Percentiles rank a stretch among this genome's conserved stretches.
phyloP scores from a whole-genome alignment of 64 coral and sea anemone genomes.

The Dendronephthya gigantea region DNA sequence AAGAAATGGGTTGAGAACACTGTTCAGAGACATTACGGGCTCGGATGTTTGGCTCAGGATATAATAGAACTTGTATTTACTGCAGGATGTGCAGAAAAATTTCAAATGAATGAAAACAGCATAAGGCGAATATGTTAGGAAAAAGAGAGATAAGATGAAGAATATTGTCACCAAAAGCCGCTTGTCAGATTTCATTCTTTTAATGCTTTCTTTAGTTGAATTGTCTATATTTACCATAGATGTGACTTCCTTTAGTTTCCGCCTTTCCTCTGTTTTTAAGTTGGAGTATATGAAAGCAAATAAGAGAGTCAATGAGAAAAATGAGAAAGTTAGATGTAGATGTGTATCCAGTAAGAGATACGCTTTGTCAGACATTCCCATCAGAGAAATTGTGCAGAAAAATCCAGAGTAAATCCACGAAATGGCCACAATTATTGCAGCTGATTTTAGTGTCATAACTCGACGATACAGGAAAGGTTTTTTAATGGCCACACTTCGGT shows the following conservation, averaged over 20 bases:
- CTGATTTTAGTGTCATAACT: neutral
- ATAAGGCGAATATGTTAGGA: neutral
- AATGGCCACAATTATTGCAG: neutral
- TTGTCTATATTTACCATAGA: neutral
- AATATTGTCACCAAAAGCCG: constrained; percentile 1
- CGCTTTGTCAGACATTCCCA: neutral
- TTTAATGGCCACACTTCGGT: neutral
- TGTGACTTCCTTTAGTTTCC: neutral
- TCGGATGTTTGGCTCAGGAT: neutral
- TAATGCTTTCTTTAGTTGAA: neutral
- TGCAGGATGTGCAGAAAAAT: constrained; percentile 2
- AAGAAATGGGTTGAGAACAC: constrained; percentile 25
- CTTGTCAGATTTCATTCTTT: neutral
- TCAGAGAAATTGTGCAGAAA: neutral
- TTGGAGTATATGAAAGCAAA: neutral
- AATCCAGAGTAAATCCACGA: neutral
- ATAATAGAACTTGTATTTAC: neutral
- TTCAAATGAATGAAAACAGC: neutral
- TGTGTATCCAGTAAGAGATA: neutral
- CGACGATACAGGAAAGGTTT: neutral
- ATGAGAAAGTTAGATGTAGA: neutral
- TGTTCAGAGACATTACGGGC: constrained; percentile 15
- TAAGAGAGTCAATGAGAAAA: neutral
- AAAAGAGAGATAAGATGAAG: neutral
- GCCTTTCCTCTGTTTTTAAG: neutral